Evolutionary conservation across 2,113 vertebrate genomes (phyloP).

Genomic region (Motacilla tschutschensis): DNA sequence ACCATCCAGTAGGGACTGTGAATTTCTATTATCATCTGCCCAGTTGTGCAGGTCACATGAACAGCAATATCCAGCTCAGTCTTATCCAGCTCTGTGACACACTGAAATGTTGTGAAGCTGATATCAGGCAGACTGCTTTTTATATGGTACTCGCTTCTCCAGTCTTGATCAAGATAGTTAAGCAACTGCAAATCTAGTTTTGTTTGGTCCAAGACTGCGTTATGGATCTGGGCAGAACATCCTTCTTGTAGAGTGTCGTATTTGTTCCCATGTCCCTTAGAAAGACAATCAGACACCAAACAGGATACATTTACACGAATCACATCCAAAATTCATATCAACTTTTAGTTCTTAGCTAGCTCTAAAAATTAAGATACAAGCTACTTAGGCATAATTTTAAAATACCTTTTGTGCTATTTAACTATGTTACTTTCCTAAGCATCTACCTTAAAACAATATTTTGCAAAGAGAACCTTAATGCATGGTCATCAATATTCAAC

Average conservation of each 20-base stretch:
- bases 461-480: neutral
- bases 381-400: neutral
- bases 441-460: neutral
- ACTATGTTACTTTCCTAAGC: neutral
- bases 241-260: slow-evolving; percentile 78
- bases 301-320: neutral
- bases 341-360: neutral
- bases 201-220: slow-evolving; percentile 83
- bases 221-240: slow-evolving; percentile 88
- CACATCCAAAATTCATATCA: neutral
- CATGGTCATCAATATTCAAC: neutral
- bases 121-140: slow-evolving; percentile 85
- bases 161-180: slow-evolving; percentile 88
- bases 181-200: slow-evolving; percentile 81
- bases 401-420: neutral
- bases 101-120: slow-evolving; percentile 87
- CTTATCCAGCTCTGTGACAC: slow-evolving; percentile 73
- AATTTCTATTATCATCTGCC: slow-evolving; percentile 83
- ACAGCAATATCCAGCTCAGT: slow-evolving; percentile 89
- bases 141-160: slow-evolving; percentile 84
- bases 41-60: slow-evolving; percentile 84
- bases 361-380: neutral
- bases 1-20: slow-evolving; percentile 97
- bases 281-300: neutral
- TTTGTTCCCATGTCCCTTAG: slow-evolving; percentile 75